Conservation (phyloP, 2,888 invertebrate genomes). For the Lepas anatifera region DNA sequence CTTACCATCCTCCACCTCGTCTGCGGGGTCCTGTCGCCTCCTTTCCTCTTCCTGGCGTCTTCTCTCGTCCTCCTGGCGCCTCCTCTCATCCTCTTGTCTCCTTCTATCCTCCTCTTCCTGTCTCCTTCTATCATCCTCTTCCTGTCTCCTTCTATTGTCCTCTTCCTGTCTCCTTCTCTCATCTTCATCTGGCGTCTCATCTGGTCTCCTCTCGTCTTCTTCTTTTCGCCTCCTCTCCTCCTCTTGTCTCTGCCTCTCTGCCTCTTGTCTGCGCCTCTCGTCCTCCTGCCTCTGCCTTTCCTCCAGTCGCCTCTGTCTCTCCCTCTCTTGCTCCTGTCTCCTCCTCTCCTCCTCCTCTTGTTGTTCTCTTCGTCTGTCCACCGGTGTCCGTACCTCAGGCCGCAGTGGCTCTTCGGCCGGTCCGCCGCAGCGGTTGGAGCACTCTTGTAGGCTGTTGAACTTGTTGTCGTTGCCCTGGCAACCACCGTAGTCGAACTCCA, state of each 20-base stretch:
- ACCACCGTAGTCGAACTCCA: slow-evolving; percentile 62
- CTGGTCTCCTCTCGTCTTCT: background rate
- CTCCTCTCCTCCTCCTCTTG: background rate
- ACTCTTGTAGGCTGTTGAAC: slow-evolving; percentile 42
- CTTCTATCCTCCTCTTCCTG: no score
- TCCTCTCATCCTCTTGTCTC: no score
- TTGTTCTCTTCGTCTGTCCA: background rate
- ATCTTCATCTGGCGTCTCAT: background rate
- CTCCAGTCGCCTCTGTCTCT: no score
- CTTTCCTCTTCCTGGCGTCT: no score
- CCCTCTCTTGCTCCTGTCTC: background rate
- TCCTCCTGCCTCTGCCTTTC: background rate
- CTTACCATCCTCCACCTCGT: no score
- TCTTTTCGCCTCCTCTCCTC: background rate
- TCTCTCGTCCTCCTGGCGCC: no score
- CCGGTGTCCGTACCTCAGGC: background rate
- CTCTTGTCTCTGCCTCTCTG: background rate
- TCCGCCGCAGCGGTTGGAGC: background rate
- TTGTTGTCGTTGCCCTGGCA: slow-evolving; percentile 75
- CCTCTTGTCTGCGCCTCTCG: background rate
- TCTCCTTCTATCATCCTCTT: no score
- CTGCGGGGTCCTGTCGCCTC: no score
- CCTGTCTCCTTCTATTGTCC: no score
- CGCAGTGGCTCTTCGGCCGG: background rate
- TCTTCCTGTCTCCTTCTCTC: no score